A percentile compares a stretch with the other conserved stretches of the same genome.
Evolutionary conservation across 2,113 vertebrate genomes (phyloP).

Genomic region (Siphamia tubifer): DNA sequence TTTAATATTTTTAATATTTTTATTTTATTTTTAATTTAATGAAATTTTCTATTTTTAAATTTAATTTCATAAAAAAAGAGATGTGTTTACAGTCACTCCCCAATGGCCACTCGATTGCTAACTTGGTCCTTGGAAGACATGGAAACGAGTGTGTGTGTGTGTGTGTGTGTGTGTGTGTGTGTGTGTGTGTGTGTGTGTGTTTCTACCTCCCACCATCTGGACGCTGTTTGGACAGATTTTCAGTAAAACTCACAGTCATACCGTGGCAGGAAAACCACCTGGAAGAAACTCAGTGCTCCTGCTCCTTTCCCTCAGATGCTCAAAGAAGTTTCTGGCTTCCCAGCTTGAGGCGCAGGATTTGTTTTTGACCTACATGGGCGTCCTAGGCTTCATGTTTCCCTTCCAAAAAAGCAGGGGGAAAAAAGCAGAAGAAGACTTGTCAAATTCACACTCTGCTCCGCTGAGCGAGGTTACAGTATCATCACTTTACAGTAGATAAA

Average conservation of each 20-base stretch:
- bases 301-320: conserved; percentile 63
- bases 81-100: no score
- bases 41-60: no score
- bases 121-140: no score
- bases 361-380: conserved; percentile 75
- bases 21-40: no score
- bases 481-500: conserved; percentile 40
- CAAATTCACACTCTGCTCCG: conserved; percentile 39
- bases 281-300: conserved; percentile 64
- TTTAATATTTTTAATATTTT: no score
- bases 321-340: conserved; percentile 69
- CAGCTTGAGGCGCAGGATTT: conserved; percentile 71
- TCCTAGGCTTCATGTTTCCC: conserved; percentile 55
- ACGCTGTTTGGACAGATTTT: conserved; percentile 69
- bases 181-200: not conserved
- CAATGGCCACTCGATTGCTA: no score
- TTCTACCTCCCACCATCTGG: conserved; percentile 69
- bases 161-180: conserved; percentile 3
- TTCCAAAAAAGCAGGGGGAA: conserved; percentile 47
- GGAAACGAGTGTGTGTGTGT: no score
- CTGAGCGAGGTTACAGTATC: conserved; percentile 49
- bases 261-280: conserved; percentile 75
- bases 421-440: conserved; percentile 40
- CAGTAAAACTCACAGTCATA: conserved; percentile 74
- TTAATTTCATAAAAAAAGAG: no score